phyloP scores from a whole-genome alignment of 2,113 vertebrate species.

The Silurus glanis region DNA sequence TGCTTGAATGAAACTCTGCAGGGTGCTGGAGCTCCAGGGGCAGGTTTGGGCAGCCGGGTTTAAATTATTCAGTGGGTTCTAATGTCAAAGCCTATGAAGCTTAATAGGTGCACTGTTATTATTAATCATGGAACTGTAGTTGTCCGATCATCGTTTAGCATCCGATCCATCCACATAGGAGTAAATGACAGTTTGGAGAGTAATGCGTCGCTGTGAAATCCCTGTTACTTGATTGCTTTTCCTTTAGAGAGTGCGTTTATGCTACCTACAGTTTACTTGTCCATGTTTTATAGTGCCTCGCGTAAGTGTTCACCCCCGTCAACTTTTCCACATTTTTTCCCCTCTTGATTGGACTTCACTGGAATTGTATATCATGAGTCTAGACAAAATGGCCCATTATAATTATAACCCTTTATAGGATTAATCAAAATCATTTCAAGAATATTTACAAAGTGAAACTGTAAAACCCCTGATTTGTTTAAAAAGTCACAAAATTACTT shows the following conservation, averaged over 20 bases:
- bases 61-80: slow-evolving; percentile 15
- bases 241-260: slow-evolving; percentile 47
- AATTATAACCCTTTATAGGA: too few species aligned
- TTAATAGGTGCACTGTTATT: slow-evolving; percentile 4
- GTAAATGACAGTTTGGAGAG: slow-evolving; percentile 66
- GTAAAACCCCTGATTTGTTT: neutral
- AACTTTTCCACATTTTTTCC: neutral
- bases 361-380: neutral
- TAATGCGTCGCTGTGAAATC: slow-evolving; percentile 55
- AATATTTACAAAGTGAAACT: neutral
- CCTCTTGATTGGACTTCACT: neutral
- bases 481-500: neutral
- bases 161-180: slow-evolving; percentile 10
- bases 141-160: neutral
- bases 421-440: neutral
- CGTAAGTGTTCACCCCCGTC: neutral
- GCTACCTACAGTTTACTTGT: slow-evolving; percentile 42
- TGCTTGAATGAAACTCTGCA: slow-evolving; percentile 15
- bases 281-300: slow-evolving; percentile 24
- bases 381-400: neutral
- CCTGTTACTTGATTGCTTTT: slow-evolving; percentile 45
- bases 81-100: slow-evolving; percentile 26
- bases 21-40: slow-evolving; percentile 21
- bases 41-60: slow-evolving; percentile 8
- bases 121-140: slow-evolving; percentile 1